Evolutionary conservation across 2,888 invertebrate species (phyloP).

Genomic region (Ophioninae sp.): DNA sequence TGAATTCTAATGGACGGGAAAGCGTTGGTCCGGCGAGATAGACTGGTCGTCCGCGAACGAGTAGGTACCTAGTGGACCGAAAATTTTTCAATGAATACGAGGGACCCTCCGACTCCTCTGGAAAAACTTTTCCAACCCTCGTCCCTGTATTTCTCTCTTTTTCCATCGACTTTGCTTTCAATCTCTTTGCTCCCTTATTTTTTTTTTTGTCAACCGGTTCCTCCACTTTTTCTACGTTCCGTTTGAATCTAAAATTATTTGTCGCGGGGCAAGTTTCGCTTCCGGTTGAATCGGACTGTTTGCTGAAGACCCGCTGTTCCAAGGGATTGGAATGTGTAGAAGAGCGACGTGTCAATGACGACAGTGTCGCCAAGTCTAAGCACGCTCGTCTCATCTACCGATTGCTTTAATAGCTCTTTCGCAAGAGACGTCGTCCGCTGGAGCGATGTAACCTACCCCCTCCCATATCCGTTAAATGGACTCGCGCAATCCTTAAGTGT

Average conservation of each 20-base stretch:
- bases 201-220: constrained; percentile 24
- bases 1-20: constrained; percentile 53
- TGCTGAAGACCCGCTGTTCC: constrained; percentile 49
- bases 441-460: too few relatives aligned
- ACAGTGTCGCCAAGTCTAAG: background rate
- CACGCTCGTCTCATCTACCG: background rate
- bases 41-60: constrained; percentile 57
- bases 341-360: background rate
- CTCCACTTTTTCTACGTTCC: constrained; percentile 10
- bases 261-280: constrained; percentile 55
- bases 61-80: constrained; percentile 63
- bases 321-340: background rate
- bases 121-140: constrained; percentile 47
- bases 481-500: constrained; percentile 41
- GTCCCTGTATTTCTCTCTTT: constrained; percentile 8
- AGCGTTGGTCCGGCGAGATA: constrained; percentile 47
- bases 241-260: constrained; percentile 56
- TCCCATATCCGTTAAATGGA: too few relatives aligned
- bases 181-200: constrained; percentile 4
- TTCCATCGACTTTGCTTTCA: constrained; percentile 1
- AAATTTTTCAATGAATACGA: constrained; percentile 56
- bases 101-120: constrained; percentile 40
- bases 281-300: constrained; percentile 47
- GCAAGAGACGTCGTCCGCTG: too few relatives aligned
- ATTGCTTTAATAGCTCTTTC: background rate